These are phyloP conservation scores for Sylvia borin DNA, from an alignment of 2,797 vertebrate genomes.

Conservation along the genomic window DNA sequence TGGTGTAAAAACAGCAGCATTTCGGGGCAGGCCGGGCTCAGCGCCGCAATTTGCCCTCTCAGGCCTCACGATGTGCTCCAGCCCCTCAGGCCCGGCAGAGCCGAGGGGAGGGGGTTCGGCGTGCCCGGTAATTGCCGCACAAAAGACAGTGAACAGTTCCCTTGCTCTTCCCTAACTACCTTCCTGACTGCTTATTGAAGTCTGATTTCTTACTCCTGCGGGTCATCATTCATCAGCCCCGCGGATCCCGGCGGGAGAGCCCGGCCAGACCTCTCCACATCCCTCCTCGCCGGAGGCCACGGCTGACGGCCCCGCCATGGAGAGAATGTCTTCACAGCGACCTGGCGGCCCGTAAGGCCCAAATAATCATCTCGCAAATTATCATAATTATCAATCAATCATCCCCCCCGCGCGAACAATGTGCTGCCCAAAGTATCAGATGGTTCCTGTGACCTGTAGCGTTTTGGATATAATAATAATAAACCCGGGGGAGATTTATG, in stretches of 20 bases:
- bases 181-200: slow-evolving; percentile 78
- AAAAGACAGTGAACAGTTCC: slow-evolving; percentile 69
- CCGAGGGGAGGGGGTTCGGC: slow-evolving; percentile 41
- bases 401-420: slow-evolving; percentile 80
- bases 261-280: slow-evolving; percentile 57
- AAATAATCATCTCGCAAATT: slow-evolving; percentile 96
- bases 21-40: background rate
- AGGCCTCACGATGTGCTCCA: background rate
- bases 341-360: slow-evolving; percentile 71
- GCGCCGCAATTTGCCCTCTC: background rate
- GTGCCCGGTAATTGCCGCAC: slow-evolving; percentile 64
- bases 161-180: slow-evolving; percentile 63
- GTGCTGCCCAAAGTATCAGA: slow-evolving; percentile 76
- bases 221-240: slow-evolving; percentile 79
- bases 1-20: background rate
- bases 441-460: slow-evolving; percentile 88
- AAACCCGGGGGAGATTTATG: slow-evolving; percentile 85
- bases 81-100: slow-evolving; percentile 29
- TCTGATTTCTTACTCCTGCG: slow-evolving; percentile 78
- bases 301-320: slow-evolving; percentile 75
- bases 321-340: slow-evolving; percentile 77
- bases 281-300: slow-evolving; percentile 80
- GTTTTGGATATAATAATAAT: slow-evolving; percentile 83
- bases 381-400: slow-evolving; percentile 98
- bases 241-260: slow-evolving; percentile 51